Percentiles rank a stretch among this genome's conserved stretches.
phyloP scores from a whole-genome alignment of 2,113 vertebrate genomes.

The Fulmarus glacialis region DNA sequence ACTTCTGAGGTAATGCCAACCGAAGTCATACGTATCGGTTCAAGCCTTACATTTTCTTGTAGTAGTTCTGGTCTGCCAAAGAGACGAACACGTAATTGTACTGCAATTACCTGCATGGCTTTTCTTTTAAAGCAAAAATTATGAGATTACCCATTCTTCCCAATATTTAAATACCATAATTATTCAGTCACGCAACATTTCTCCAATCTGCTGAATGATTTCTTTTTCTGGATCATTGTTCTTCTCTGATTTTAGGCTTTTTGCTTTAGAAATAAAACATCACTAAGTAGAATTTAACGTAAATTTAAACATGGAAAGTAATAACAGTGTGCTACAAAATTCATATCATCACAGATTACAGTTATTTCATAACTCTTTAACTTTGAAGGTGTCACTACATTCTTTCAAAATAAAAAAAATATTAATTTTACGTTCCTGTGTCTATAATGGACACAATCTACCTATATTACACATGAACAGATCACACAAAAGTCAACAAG shows the following conservation, averaged over 20 bases:
- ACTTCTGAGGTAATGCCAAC: neutral
- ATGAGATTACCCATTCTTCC: slow-evolving; percentile 41
- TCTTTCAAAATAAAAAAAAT: neutral
- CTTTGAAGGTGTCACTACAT: neutral
- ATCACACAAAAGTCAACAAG: neutral
- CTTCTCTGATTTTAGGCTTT: neutral
- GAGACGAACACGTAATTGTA: slow-evolving; percentile 12
- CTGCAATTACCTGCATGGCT: slow-evolving; percentile 27
- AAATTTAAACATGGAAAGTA: slow-evolving; percentile 7
- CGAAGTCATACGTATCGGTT: neutral
- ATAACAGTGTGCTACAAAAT: neutral
- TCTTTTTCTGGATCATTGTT: slow-evolving; percentile 45
- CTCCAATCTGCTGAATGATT: slow-evolving; percentile 23
- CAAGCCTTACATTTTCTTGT: slow-evolving; percentile 32
- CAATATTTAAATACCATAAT: slow-evolving; percentile 48
- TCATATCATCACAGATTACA: neutral
- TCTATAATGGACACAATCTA: neutral
- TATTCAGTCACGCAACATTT: slow-evolving; percentile 59
- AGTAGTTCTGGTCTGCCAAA: slow-evolving; percentile 55
- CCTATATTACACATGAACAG: neutral
- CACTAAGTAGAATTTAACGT: neutral
- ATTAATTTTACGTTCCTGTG: neutral
- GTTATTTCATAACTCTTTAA: neutral
- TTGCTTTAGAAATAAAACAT: slow-evolving; percentile 36
- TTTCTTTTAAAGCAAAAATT: slow-evolving; percentile 49